Evolutionary conservation across 2,113 vertebrate species (phyloP), one percentile per base, ranked within the genome.

Genomic region (Stomatorhinus ivindoensis): DNA sequence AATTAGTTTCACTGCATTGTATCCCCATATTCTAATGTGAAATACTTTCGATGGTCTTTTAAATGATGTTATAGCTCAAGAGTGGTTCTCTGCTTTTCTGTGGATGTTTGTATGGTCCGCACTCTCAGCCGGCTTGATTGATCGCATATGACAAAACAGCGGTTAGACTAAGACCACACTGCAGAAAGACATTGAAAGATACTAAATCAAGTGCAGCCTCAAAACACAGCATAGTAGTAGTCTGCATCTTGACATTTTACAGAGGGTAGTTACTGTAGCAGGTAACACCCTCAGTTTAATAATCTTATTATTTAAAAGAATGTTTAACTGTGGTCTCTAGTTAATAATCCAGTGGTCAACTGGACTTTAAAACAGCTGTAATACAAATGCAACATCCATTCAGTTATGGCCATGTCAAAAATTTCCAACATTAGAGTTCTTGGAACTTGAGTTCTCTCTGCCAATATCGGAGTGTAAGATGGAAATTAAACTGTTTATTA

Each of bases 401-500:
- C 11, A 47, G 13, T 48, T 50, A n/a, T 47, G 19, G 83, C 83
- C 47, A 86, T 27, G 47, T 27, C 11, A n/a, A 46, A 4, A 47
- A 11, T 47, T 44, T 84, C 82, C 39, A 19, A 13, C 24, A 50
- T 47, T 50, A 48, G 11, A 8, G n/a, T 8, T 48, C 24, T 48
- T 6, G 21, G 44, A 21, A n/a, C 4, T 19, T 50, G 10, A 47
- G 44, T 86, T 50, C 44, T 4, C 47, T 50, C 83, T 48, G 24
- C 13, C 44, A 50, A 50, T 46, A 4, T 31, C 50, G 27, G 35
- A 35, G 47, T 21, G 3, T 31, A 48, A 86, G 27, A 42, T 47
- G 84, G 48, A 51, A 35, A 86, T 15, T 31, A 10, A 86, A 86
- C 42, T 87, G 31, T 53, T 87, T 87, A 87, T 87, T 87, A 55